Percentiles rank a stretch among this genome's conserved stretches.
phyloP scores from a whole-genome alignment of 2,888 invertebrate genomes.

The Arenicola marina region DNA sequence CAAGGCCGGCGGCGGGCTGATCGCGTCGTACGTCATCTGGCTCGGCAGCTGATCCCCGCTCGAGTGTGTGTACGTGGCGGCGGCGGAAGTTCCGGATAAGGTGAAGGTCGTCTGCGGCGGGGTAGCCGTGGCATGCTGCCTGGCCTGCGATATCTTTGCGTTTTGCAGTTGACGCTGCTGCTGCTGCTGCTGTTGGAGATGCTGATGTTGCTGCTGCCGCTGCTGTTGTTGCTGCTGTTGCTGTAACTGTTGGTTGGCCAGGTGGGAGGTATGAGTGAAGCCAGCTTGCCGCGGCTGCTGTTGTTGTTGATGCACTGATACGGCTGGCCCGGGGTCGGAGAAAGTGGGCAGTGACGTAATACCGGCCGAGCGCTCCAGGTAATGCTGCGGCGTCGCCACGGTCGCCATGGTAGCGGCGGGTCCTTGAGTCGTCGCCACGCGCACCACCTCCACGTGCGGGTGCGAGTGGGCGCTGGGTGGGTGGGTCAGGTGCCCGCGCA shows the following conservation, averaged over 20 bases:
- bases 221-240: not conserved
- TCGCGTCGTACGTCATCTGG: not conserved
- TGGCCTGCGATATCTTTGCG: no score
- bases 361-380: not conserved
- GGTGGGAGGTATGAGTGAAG: not conserved
- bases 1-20: not conserved
- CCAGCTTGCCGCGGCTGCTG: not conserved
- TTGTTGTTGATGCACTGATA: no score
- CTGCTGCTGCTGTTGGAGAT: not conserved
- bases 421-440: not conserved
- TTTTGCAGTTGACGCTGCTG: not conserved
- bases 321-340: no score
- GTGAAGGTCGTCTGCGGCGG: no score
- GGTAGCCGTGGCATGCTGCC: no score
- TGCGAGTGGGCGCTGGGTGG: slow-evolving; percentile 6
- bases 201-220: not conserved
- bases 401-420: not conserved
- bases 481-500: not conserved
- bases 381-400: not conserved
- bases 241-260: not conserved
- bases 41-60: not conserved
- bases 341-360: not conserved
- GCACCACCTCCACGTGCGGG: slow-evolving; percentile 1
- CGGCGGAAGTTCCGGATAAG: no score
- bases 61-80: not conserved